phyloP scores from a whole-genome alignment of 2,888 invertebrate species.

The Acanthosepion esculentum region DNA sequence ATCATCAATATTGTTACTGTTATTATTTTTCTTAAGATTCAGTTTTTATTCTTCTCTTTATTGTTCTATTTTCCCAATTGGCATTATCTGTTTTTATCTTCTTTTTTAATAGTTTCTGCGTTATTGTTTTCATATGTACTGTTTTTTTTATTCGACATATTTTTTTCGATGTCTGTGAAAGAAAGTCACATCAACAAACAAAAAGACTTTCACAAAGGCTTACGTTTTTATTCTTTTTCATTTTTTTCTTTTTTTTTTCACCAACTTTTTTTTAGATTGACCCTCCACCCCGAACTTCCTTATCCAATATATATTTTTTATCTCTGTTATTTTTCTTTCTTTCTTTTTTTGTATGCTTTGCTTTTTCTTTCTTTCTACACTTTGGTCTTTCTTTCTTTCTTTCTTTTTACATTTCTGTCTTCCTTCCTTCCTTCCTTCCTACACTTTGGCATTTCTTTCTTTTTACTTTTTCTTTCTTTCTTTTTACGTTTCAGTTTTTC shows the following conservation, averaged over 20 bases:
- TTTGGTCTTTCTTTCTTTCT: background rate
- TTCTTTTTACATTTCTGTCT: background rate
- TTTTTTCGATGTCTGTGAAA: background rate
- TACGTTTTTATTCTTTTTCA: background rate
- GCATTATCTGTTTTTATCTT: background rate
- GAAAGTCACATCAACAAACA: background rate
- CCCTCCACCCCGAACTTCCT: background rate
- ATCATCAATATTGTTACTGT: background rate
- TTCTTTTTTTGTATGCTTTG: no score
- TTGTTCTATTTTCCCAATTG: background rate
- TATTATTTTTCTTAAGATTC: background rate
- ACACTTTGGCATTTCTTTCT: no score
- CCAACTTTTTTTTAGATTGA: no score
- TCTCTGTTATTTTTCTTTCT: background rate
- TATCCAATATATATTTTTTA: background rate
- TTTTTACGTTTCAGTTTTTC: background rate
- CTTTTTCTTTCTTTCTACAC: background rate
- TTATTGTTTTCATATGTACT: background rate
- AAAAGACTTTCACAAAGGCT: background rate
- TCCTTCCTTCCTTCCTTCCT: background rate
- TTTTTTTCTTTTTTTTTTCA: no score
- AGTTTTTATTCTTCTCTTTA: background rate
- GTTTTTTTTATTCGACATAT: background rate
- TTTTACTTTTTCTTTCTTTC: background rate
- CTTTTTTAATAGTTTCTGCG: background rate